phyloP scores from a whole-genome alignment of 2,113 vertebrate species.

The Corvus cornix region DNA sequence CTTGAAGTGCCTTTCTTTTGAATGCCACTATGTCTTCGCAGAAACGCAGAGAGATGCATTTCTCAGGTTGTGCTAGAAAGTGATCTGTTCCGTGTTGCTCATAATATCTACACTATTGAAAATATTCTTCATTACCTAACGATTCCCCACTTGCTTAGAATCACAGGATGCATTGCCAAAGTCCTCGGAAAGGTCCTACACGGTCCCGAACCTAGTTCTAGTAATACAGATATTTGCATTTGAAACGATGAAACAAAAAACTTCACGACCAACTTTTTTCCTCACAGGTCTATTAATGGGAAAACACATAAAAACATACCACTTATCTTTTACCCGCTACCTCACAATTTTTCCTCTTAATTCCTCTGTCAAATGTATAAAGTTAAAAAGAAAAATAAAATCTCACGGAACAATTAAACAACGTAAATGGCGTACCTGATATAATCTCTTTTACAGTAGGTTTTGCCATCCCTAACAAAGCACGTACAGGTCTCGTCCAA shows the following conservation, averaged over 20 bases:
- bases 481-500: slow-evolving; percentile 98
- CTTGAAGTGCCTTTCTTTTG: background rate
- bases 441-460: slow-evolving; percentile 99
- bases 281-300: background rate
- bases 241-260: slow-evolving; percentile 6
- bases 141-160: background rate
- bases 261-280: background rate
- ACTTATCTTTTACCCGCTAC: background rate
- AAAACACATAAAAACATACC: background rate
- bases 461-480: slow-evolving; percentile 98
- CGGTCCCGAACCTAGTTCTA: background rate
- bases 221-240: background rate
- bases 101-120: background rate
- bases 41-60: background rate
- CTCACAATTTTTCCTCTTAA: background rate
- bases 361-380: background rate
- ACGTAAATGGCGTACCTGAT: slow-evolving; percentile 86
- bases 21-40: background rate
- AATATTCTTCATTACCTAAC: background rate
- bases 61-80: background rate
- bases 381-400: background rate
- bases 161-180: background rate
- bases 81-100: background rate
- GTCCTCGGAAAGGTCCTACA: background rate
- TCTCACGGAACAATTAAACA: background rate